Evolutionary conservation across 2,113 vertebrate species (phyloP).

Genomic region (Connochaetes taurinus): DNA sequence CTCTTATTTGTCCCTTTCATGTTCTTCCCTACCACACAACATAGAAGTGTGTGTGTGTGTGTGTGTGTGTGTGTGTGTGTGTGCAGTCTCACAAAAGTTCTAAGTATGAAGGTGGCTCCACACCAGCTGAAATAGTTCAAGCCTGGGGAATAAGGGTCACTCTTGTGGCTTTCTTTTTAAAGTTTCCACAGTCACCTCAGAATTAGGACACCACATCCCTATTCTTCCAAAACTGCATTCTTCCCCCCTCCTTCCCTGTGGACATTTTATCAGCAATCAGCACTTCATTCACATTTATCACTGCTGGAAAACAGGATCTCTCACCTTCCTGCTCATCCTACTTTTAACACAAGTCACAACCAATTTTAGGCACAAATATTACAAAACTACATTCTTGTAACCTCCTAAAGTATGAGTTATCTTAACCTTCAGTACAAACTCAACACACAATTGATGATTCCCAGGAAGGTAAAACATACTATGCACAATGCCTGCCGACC

Average conservation of each 20-base stretch:
- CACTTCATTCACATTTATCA: constrained; percentile 71
- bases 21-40: background rate
- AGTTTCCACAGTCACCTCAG: background rate
- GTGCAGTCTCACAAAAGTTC: background rate
- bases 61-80: background rate
- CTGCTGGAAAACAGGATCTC: constrained; percentile 34
- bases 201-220: background rate
- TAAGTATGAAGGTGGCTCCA: background rate
- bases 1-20: background rate
- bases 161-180: background rate
- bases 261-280: constrained; percentile 71
- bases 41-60: background rate
- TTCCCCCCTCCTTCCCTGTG: fast-evolving
- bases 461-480: background rate
- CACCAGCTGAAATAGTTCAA: background rate
- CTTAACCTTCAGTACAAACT: background rate
- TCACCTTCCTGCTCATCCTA: constrained; percentile 50
- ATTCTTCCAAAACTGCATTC: background rate
- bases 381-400: background rate
- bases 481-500: background rate
- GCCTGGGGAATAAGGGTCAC: background rate
- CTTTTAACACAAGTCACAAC: constrained; percentile 46
- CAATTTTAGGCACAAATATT: constrained; percentile 72
- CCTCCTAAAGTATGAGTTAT: background rate
- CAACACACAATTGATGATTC: background rate